These are phyloP conservation scores for Chrysotoxum bicinctum DNA, from an alignment of 2,888 invertebrate species.

Conservation along the genomic window DNA sequence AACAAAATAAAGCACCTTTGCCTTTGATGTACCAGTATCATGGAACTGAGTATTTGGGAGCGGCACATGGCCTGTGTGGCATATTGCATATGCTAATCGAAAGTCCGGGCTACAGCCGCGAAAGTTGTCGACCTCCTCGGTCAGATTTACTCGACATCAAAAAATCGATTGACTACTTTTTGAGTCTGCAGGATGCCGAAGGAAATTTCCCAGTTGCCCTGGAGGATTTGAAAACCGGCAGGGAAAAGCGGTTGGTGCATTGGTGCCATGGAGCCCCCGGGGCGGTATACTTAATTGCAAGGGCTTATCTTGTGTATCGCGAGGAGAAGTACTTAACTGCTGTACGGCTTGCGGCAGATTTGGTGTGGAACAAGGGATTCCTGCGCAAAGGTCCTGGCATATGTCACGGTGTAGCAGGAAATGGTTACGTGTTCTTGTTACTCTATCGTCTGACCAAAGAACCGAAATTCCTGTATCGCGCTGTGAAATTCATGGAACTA, in stretches of 20 bases:
- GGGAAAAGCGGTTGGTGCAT: conserved; percentile 88
- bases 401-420: conserved; percentile 94
- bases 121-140: conserved; percentile 76
- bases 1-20: conserved; percentile 83
- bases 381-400: conserved; percentile 94
- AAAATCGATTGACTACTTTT: conserved; percentile 85
- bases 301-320: conserved; percentile 89
- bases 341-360: conserved; percentile 87
- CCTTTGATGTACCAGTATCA: conserved; percentile 89
- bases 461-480: conserved; percentile 87
- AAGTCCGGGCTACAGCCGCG: conserved; percentile 82
- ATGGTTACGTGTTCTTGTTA: conserved; percentile 90
- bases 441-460: conserved; percentile 89
- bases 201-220: conserved; percentile 90
- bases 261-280: conserved; percentile 97
- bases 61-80: conserved; percentile 86
- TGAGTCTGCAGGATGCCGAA: conserved; percentile 84
- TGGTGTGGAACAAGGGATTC: conserved; percentile 92
- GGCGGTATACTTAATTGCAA: conserved; percentile 89
- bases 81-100: conserved; percentile 86
- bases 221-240: conserved; percentile 84
- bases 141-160: conserved; percentile 83
- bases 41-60: conserved; percentile 83
- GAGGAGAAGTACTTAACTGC: conserved; percentile 88
- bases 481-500: conserved; percentile 89